Evolutionary conservation across 2,113 vertebrate genomes (phyloP), one percentile per base, ranked within the genome.

Genomic region (Eubucco bourcierii): DNA sequence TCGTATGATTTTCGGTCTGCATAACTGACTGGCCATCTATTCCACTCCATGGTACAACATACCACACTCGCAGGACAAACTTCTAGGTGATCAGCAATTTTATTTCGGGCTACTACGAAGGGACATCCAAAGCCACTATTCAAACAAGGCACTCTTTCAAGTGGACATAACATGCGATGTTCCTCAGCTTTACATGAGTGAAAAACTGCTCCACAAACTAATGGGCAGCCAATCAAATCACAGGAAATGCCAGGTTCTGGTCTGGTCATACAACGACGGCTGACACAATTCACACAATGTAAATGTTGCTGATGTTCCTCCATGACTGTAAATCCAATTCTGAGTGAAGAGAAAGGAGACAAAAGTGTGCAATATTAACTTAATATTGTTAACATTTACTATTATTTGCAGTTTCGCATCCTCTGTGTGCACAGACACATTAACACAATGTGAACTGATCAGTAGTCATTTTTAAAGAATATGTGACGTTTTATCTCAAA

Each of bases 41-140:
- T 99, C 99, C 99, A 99, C 94, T 99, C 99, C 99, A 99, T 99
- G 31, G 99, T 99, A 97, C 99, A 99, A 96, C 98, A 99, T 12
- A 99, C 99, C 56, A 99, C 98, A 52, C 99, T 99, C 58, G 99
- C 99, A 27, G 99, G 99, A 94, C 99, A 99, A 72, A 98, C 95
- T 96, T 99, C 98, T 34, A 99, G 98, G 94, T 99, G 99, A 72
- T 99, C 98, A 60, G 98, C 98, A 90, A 99, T 98, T 95, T 99
- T 99, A 94, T 98, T 98, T 91, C 99, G 98, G 25, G 98, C 96
- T 95, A 99, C 92, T 70, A 96, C 95, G 94, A 98, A 98, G 1
- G 99, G 99, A 97, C 99, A 99, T 78, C 99, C 99, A 82, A 99
- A 99, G 93, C 97, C 98, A 77, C 97, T 98, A 94, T 99, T 99